These are phyloP conservation scores for Chironomus tepperi DNA, from an alignment of 1,140 invertebrate genomes.

Conservation along the genomic window DNA sequence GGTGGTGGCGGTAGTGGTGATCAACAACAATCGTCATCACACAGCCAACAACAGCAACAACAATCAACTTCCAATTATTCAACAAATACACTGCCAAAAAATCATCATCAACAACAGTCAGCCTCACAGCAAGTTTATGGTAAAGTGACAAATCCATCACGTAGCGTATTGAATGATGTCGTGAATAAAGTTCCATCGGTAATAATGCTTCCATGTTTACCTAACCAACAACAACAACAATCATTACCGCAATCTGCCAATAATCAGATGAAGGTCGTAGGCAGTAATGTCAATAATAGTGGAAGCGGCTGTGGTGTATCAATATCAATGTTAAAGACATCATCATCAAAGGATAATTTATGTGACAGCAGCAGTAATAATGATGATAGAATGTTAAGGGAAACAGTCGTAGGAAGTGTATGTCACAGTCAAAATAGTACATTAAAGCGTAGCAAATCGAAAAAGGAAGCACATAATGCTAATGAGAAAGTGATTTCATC, in stretches of 20 bases:
- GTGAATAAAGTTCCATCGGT: slow-evolving; percentile 40
- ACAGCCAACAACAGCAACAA: neutral
- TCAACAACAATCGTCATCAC: neutral
- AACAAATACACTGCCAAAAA: slow-evolving; percentile 38
- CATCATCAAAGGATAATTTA: slow-evolving; percentile 18
- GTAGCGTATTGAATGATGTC: slow-evolving; percentile 38
- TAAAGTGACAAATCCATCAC: slow-evolving; percentile 33
- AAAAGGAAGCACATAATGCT: neutral
- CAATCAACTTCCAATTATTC: slow-evolving; percentile 17
- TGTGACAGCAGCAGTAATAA: neutral
- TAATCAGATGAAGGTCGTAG: too few species aligned
- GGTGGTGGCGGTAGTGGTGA: neutral
- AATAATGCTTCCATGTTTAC: slow-evolving; percentile 34
- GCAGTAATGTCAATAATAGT: neutral
- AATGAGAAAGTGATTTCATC: slow-evolving; percentile 22
- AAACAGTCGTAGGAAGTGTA: neutral
- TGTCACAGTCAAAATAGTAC: slow-evolving; percentile 21
- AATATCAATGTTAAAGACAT: neutral
- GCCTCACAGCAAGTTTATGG: slow-evolving; percentile 28
- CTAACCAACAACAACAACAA: slow-evolving; percentile 26
- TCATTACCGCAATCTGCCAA: slow-evolving; percentile 25
- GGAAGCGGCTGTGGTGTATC: neutral
- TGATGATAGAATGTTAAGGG: neutral
- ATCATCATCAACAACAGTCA: slow-evolving; percentile 22
- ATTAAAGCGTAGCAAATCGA: slow-evolving; percentile 8